Percentiles rank a stretch among this genome's conserved stretches.
Conservation (phyloP, 2,888 invertebrate species). For the Ischnura elegans region DNA sequence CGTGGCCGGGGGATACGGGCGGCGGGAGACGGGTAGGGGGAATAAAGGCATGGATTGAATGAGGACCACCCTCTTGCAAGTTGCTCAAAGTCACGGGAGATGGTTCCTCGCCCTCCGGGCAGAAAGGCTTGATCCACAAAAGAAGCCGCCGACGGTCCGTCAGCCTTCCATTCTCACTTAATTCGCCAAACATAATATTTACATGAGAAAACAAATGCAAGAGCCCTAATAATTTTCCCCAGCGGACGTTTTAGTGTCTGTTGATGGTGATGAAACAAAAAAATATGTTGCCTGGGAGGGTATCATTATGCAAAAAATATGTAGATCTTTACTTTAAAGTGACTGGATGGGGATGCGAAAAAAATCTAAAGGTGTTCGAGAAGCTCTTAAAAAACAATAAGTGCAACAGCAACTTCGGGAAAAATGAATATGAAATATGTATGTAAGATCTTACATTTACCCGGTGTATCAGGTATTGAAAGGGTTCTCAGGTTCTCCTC, state of each 20-base stretch:
- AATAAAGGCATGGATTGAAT: not conserved
- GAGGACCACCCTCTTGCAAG: constrained; percentile 20
- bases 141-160: not conserved
- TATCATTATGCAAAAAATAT: not conserved
- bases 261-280: not conserved
- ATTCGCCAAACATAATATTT: not conserved
- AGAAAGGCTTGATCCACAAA: not conserved
- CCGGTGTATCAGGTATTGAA: no score
- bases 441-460: no score
- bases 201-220: constrained; percentile 11
- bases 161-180: not conserved
- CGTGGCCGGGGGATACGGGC: not conserved
- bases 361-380: not conserved
- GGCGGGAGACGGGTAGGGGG: not conserved
- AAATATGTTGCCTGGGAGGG: not conserved
- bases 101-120: not conserved
- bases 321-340: not conserved
- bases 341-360: not conserved
- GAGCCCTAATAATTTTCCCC: not conserved
- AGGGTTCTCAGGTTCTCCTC: no score
- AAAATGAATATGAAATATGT: no score
- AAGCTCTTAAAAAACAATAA: no score
- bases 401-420: no score
- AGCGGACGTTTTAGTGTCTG: not conserved
- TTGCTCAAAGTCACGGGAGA: not conserved